phyloP scores from a whole-genome alignment of 2,888 invertebrate species.

The Ypsolopha scabrella region DNA sequence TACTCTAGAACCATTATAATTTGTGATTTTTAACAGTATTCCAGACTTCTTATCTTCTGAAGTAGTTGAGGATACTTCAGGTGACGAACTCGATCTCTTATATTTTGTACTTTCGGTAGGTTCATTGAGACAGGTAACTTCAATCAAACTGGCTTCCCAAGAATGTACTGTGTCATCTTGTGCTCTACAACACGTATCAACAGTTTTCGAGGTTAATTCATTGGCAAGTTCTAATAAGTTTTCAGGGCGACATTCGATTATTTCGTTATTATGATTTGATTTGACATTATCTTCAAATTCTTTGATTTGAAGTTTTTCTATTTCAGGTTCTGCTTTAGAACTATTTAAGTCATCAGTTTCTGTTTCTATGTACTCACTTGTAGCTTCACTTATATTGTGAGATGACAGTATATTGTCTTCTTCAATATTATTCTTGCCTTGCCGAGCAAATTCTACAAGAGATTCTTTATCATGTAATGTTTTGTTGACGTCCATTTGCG shows the following conservation, averaged over 20 bases:
- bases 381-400: background rate
- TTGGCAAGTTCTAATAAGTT: no score
- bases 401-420: background rate
- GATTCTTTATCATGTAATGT: constrained; percentile 26
- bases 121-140: constrained; percentile 25
- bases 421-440: background rate
- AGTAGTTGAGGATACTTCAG: constrained; percentile 62
- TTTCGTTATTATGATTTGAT: no score
- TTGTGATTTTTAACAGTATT: constrained; percentile 55
- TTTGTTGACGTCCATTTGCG: constrained; percentile 50
- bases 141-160: constrained; percentile 37
- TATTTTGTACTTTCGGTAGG: constrained; percentile 21
- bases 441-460: constrained; percentile 6
- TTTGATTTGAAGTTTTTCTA: constrained; percentile 6
- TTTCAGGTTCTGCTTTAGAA: background rate
- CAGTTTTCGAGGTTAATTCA: no score
- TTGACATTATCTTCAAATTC: no score
- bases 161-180: constrained; percentile 27
- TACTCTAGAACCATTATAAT: constrained; percentile 44
- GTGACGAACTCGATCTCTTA: constrained; percentile 45
- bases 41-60: constrained; percentile 49
- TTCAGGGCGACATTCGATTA: no score
- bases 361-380: background rate
- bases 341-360: background rate
- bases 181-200: background rate